These are phyloP conservation scores for Gymnogyps californianus DNA, from an alignment of 2,113 vertebrate genomes.

Conservation along the genomic window DNA sequence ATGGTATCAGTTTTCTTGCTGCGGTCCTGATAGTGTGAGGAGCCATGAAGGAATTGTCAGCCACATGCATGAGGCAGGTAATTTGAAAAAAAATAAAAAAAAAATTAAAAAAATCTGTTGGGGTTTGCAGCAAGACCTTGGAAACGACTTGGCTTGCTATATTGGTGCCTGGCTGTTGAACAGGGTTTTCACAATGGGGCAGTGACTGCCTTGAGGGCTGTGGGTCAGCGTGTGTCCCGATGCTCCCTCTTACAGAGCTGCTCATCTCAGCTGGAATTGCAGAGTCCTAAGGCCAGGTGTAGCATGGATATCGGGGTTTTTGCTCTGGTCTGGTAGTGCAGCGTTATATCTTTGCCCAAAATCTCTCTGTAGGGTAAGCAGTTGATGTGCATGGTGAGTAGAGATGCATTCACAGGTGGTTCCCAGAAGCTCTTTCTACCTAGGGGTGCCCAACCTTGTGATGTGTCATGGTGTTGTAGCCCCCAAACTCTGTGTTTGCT, in stretches of 20 bases:
- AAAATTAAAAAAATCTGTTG: background rate
- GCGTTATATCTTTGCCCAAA: background rate
- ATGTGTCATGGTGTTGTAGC: background rate
- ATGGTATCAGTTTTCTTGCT: background rate
- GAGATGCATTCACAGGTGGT: background rate
- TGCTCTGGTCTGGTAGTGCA: background rate
- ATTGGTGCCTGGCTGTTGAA: background rate
- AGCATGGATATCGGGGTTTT: background rate
- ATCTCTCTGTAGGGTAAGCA: background rate
- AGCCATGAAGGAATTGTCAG: background rate
- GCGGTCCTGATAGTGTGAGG: background rate
- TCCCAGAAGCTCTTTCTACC: background rate
- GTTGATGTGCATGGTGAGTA: background rate
- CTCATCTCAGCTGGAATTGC: background rate
- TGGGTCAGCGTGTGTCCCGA: background rate
- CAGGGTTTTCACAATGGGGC: background rate
- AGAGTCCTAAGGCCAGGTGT: background rate
- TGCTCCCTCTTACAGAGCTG: background rate
- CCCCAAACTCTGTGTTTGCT: background rate
- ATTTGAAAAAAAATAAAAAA: background rate
- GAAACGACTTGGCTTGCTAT: background rate
- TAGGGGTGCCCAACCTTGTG: background rate
- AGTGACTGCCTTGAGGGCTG: background rate
- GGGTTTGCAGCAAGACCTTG: background rate
- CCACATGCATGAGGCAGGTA: rapidly evolving